Base-by-base conservation (phyloP, 2,888 invertebrate species). In the Ditula angustiorana region DNA sequence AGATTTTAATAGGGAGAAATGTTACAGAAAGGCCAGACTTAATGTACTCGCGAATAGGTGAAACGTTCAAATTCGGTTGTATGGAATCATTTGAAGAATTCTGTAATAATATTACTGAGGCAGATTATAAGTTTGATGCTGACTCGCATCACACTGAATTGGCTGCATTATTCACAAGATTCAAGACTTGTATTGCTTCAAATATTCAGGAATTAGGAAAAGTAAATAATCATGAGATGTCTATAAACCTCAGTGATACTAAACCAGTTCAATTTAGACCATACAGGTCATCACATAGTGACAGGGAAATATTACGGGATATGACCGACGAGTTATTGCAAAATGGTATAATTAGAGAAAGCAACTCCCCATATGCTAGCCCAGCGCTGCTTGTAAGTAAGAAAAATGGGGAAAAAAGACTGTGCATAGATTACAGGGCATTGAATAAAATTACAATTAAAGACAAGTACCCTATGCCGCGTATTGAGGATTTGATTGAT, bases 401-500 rank as follows among this genome's bases (percentile, higher is more conserved):
- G 16, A 49, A 28, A 28, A 49, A 49, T n/a, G 28, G 49, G 7
- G 49, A 28, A 28, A 49, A 28, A 26, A 8, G 49, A 5, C 28
- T 49, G 4, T 49, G 49, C n/a, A 49, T 49, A 26, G 28, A 49
- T 5, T 49, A 49, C 16, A 24, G 28, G 8, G 49, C 49, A 5
- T n/a, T 49, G 1, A 49, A 28, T n/a, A 49, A 49, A 26, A 26
- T 49, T 4, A 8, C 49, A 5, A 16, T 52, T 10, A 26, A 44
- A 13, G 44, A 57, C 21, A 44, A 50, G 47, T 69, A 69, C n/a
- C 70, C 69, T 0, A 59, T 70, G 66, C 69, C 71, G 3, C 52
- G 68, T 5, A 63, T 67, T n/a, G 67, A 70, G 7, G 76, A 76
- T 28, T 67, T 73, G 8, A 21, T 76, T 0, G 73, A 75, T 33